A percentile compares a stretch with the other conserved stretches of the same genome.
phyloP scores from a whole-genome alignment of 2,888 invertebrate genomes.

The Blastobasis adustella region DNA sequence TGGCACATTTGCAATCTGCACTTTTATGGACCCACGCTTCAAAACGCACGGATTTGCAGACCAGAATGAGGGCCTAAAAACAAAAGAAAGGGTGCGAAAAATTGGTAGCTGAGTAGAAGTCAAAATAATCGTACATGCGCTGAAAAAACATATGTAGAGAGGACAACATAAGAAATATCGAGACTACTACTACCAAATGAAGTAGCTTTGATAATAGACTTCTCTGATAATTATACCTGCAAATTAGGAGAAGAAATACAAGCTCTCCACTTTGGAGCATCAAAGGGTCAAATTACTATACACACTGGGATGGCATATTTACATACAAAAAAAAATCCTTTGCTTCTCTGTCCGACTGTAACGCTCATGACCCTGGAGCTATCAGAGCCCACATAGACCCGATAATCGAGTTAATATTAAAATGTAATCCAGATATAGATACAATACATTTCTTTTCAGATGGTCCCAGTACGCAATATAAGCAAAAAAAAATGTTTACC shows the following conservation, averaged over 20 bases:
- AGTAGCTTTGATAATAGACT: conserved; percentile 1
- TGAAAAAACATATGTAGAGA: no score
- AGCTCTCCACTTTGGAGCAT: conserved; percentile 3
- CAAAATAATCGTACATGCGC: no score
- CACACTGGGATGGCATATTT: conserved; percentile 1
- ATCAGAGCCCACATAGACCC: conserved; percentile 3
- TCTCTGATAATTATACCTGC: conserved; percentile 1
- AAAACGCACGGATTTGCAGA: neutral
- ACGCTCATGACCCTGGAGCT: neutral
- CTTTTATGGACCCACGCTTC: conserved; percentile 1
- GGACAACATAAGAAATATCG: neutral
- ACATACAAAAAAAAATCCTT: neutral
- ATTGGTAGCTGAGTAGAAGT: no score
- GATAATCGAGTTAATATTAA: neutral
- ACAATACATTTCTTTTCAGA: conserved; percentile 2
- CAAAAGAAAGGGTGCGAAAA: no score
- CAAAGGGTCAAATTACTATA: conserved; percentile 1
- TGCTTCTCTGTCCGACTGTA: conserved; percentile 1
- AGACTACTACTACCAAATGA: neutral
- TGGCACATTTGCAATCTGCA: neutral
- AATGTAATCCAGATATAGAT: neutral
- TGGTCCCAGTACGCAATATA: conserved; percentile 9
- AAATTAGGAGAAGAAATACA: conserved; percentile 2
- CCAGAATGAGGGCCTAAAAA: neutral
- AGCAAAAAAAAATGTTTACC: conserved; percentile 7